Evolutionary conservation across 2,888 invertebrate genomes (phyloP).

Genomic region (Apodemia mormo): DNA sequence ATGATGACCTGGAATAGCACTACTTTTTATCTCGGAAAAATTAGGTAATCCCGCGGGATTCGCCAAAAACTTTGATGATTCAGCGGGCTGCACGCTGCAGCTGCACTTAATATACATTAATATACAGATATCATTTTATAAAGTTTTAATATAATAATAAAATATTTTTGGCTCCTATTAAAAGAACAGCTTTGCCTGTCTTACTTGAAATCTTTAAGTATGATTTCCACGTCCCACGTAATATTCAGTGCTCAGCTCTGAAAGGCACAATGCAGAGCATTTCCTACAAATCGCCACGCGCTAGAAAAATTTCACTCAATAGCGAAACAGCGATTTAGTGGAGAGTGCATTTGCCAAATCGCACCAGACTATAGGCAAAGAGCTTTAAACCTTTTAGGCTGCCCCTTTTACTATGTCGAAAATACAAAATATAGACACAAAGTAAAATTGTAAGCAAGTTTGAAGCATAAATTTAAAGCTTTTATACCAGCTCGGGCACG

Average conservation of each 20-base stretch:
- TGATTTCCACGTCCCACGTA: conserved; percentile 6
- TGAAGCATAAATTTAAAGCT: neutral
- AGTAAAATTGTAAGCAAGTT: neutral
- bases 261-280: conserved; percentile 40
- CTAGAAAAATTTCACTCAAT: conserved; percentile 69
- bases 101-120: too few relatives aligned
- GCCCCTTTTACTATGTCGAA: too few relatives aligned
- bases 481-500: neutral
- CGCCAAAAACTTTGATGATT: too few relatives aligned
- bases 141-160: too few relatives aligned
- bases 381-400: neutral
- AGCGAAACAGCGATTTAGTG: conserved; percentile 60
- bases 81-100: too few relatives aligned
- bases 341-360: conserved; percentile 63
- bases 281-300: conserved; percentile 53
- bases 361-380: conserved; percentile 39
- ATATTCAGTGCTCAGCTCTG: conserved; percentile 20
- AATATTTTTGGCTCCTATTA: too few relatives aligned
- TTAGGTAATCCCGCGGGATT: too few relatives aligned
- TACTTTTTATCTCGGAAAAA: too few relatives aligned
- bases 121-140: too few relatives aligned
- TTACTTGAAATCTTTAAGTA: conserved; percentile 4
- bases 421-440: neutral
- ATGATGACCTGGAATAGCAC: too few relatives aligned
- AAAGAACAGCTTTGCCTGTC: too few relatives aligned